These are phyloP conservation scores for Lycocorax pyrrhopterus DNA, from an alignment of 2,113 vertebrate genomes.

Conservation along the genomic window DNA sequence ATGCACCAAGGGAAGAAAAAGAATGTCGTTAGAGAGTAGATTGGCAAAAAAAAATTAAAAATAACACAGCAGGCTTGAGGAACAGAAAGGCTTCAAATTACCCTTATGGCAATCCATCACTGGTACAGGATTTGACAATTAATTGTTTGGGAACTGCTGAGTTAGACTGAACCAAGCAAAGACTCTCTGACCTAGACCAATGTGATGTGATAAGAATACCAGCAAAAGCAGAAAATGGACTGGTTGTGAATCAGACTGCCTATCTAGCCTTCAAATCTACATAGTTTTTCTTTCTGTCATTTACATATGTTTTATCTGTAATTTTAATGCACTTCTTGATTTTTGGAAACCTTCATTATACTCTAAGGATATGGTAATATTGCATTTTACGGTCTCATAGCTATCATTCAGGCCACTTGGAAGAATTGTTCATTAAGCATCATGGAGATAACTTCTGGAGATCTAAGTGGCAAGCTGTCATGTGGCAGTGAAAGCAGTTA, in stretches of 20 bases:
- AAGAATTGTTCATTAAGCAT: slow-evolving; percentile 48
- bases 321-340: slow-evolving; percentile 41
- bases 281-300: slow-evolving; percentile 25
- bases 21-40: background rate
- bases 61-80: background rate
- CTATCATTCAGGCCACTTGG: slow-evolving; percentile 23
- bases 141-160: slow-evolving; percentile 12
- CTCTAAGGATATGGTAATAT: slow-evolving; percentile 24
- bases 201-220: background rate
- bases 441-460: slow-evolving; percentile 34
- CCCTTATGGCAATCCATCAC: background rate
- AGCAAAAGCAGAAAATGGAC: slow-evolving; percentile 9
- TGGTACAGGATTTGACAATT: background rate
- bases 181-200: background rate
- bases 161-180: background rate
- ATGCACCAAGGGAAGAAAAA: background rate
- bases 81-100: background rate
- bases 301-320: slow-evolving; percentile 13
- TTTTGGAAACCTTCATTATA: slow-evolving; percentile 27
- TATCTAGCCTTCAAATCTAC: background rate
- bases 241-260: background rate
- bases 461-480: slow-evolving; percentile 44
- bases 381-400: background rate
- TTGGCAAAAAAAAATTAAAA: background rate
- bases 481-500: background rate